Base-by-base conservation (phyloP, 2,888 invertebrate genomes). In the Melanotus villosus region DNA sequence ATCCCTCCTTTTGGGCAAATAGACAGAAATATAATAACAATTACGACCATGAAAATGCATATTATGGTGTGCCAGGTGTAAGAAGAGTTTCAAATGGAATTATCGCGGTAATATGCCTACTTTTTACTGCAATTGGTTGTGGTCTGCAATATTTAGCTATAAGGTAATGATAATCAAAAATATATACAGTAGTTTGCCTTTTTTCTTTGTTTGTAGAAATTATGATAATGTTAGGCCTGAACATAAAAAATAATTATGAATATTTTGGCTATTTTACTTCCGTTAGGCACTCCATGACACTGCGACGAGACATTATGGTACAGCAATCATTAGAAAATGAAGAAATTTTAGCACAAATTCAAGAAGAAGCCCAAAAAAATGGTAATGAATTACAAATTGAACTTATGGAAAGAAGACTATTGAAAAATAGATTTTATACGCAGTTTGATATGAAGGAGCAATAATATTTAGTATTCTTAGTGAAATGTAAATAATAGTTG, bases 61-160 rank as follows among this genome's bases (percentile, higher is more conserved):
- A 91, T 77, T 92, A 92, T 81, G 91, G 92, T 0, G 84, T 90
- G 0, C 85, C 85, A 68, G 90, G 90, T 0, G 45, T 90, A 0
- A 87, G 86, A 63, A 89, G 86, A 76, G 74, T 91, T 5, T 87
- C 91, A 0, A 93, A 93, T 82, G 84, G 84, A 56, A 85, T 86
- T 63, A 88, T 93, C 21, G 89, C 90, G 0, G 73, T 88, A 2
- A 78, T 88, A 18, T 88, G 91, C 68, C 72, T 90, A 10, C 80
- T 88, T 0, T 78, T 93, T 23, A 88, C 90, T 12, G 74, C 87
- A 1, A 34, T 90, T 45, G 90, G 90, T 1, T 84, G 89, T n/a
- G 62, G 87, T 7, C 69, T 91, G 50, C 92, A 92, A 78, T 84
- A 89, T 73, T 80, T 87, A 63, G 85, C 89, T 0, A 87, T 93